Conservation (phyloP, 2,797 vertebrate genomes). For the Eulemur albifrons region DNA sequence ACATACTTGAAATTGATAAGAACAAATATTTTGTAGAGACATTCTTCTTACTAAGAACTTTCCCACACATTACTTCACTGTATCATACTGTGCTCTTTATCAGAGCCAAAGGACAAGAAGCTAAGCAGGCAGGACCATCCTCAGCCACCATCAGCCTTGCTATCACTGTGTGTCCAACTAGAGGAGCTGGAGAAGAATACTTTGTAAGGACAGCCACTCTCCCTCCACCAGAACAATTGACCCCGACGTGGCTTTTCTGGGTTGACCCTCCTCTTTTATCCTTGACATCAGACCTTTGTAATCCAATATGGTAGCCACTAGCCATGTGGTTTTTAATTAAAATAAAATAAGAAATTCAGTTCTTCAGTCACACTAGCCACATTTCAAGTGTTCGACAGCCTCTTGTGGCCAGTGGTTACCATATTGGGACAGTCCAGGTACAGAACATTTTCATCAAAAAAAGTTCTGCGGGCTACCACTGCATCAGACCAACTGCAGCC, state of each 20-base stretch:
- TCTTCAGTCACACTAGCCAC: background rate
- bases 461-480: background rate
- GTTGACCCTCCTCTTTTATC: background rate
- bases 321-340: constrained; percentile 10
- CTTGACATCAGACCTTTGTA: background rate
- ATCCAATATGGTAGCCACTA: background rate
- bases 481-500: background rate
- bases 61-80: background rate
- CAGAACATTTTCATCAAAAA: background rate
- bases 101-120: constrained; percentile 12
- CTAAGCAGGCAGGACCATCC: background rate
- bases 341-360: constrained; percentile 17
- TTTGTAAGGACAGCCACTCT: background rate
- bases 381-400: background rate
- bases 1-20: constrained; percentile 20
- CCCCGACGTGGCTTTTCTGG: background rate
- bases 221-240: background rate
- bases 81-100: background rate
- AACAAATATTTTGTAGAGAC: constrained; percentile 30
- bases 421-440: background rate
- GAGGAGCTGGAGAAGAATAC: background rate
- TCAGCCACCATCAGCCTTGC: background rate
- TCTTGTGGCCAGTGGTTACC: background rate
- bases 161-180: background rate
- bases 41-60: background rate